Conservation (phyloP, 2,113 vertebrate genomes). For the Podarcis muralis region DNA sequence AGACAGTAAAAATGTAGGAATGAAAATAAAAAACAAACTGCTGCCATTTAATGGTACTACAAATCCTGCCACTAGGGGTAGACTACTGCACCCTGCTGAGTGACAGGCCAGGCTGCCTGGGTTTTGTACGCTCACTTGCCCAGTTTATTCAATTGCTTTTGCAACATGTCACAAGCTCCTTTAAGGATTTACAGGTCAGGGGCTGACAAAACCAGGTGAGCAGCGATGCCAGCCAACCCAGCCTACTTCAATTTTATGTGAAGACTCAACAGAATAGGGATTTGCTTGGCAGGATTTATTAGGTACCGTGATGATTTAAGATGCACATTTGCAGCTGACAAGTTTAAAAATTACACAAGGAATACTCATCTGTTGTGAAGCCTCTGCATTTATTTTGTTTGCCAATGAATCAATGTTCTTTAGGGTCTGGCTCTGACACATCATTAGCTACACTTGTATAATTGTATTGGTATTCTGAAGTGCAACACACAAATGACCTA, state of each 20-base stretch:
- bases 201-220: not conserved
- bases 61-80: not conserved
- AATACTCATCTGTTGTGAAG: not conserved
- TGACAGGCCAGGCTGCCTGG: not conserved
- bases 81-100: not conserved
- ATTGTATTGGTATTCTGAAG: not conserved
- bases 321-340: not conserved
- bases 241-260: not conserved
- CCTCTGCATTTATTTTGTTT: not conserved
- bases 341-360: slow-evolving; percentile 14
- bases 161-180: not conserved
- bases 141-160: not conserved
- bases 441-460: slow-evolving; percentile 10
- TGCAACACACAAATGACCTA: not conserved
- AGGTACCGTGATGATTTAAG: slow-evolving; percentile 35
- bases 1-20: not conserved
- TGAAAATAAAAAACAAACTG: not conserved
- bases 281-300: slow-evolving; percentile 36
- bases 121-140: not conserved
- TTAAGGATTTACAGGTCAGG: not conserved
- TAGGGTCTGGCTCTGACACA: not conserved
- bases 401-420: slow-evolving; percentile 3
- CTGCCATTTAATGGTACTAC: not conserved
- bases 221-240: not conserved
- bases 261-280: slow-evolving; percentile 8